These are phyloP conservation scores for Hylaea fasciaria DNA, from an alignment of 2,888 invertebrate species.

Conservation along the genomic window DNA sequence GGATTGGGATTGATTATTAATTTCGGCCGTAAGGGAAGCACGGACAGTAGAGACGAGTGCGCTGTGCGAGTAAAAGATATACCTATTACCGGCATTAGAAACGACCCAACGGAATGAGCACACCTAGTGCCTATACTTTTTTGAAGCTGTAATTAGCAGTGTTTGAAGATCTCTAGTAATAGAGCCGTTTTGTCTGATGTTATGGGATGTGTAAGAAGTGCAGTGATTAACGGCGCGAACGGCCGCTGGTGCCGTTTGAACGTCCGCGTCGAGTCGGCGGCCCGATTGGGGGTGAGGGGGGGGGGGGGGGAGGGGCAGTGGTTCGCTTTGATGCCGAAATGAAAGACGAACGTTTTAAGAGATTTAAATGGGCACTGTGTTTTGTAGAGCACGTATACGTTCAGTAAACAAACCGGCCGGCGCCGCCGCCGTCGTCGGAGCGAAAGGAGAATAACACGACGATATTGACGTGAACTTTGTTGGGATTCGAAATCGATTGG, in stretches of 20 bases:
- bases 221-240: too few relatives aligned
- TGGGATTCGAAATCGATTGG: conserved; percentile 3
- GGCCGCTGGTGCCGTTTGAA: background rate
- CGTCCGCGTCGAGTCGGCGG: background rate
- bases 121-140: too few relatives aligned
- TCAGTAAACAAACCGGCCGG: conserved; percentile 10
- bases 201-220: too few relatives aligned
- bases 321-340: conserved; percentile 12
- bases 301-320: background rate
- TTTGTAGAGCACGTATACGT: conserved; percentile 3
- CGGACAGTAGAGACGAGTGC: too few relatives aligned
- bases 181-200: background rate
- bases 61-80: too few relatives aligned
- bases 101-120: too few relatives aligned
- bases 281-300: too few relatives aligned
- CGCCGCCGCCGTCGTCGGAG: conserved; percentile 14
- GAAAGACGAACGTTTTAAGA: conserved; percentile 10
- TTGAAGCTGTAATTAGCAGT: too few relatives aligned
- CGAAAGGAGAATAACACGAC: conserved; percentile 4
- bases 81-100: too few relatives aligned
- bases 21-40: too few relatives aligned
- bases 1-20: too few relatives aligned
- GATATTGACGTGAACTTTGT: conserved; percentile 1
- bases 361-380: conserved; percentile 16
- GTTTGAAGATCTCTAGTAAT: background rate